These are phyloP conservation scores for Catharus bicknelli DNA, from an alignment of 2,113 vertebrate species.

Conservation along the genomic window DNA sequence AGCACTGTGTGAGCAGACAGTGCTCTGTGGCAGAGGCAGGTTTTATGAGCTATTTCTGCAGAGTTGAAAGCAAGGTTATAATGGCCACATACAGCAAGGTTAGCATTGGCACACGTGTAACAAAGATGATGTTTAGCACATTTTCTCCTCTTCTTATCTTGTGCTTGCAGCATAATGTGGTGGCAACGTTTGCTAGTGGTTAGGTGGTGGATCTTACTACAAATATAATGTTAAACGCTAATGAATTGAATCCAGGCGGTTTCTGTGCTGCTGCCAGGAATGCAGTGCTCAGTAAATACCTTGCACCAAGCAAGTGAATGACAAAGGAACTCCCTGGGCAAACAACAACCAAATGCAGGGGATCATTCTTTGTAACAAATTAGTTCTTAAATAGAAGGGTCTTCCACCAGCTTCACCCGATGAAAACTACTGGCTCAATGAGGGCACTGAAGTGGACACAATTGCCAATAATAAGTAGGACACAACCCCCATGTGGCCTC, in stretches of 20 bases:
- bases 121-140: neutral
- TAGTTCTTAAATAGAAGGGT: neutral
- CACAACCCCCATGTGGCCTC: neutral
- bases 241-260: neutral
- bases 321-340: neutral
- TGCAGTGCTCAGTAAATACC: neutral
- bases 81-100: neutral
- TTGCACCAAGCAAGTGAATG: neutral
- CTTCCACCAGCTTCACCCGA: neutral
- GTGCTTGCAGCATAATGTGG: neutral
- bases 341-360: neutral
- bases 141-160: neutral
- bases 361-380: neutral
- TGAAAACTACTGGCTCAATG: neutral
- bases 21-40: neutral
- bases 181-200: neutral
- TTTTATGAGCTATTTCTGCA: neutral
- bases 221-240: neutral
- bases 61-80: conserved; percentile 1
- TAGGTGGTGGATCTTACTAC: neutral
- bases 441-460: neutral
- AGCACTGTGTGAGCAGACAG: neutral
- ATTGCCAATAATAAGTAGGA: neutral
- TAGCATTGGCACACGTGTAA: neutral
- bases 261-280: conserved; percentile 24